Evolutionary conservation across 2,113 vertebrate genomes (phyloP), one percentile per base, ranked within the genome.

Genomic region (Hiodon tergisus): DNA sequence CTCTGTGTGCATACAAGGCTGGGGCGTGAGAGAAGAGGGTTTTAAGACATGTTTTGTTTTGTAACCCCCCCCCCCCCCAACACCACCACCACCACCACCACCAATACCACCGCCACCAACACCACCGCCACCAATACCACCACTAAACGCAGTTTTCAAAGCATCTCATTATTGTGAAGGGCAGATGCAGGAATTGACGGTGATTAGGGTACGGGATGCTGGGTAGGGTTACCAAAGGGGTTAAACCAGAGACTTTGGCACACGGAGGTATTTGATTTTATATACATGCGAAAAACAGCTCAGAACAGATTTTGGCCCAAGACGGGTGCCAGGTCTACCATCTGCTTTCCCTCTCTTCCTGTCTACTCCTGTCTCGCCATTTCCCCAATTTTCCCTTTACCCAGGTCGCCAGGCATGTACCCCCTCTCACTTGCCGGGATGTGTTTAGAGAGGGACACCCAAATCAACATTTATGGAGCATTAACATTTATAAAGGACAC

Each of bases 301-400:
- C 88, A 86, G 87, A 91, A 90, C 91, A 89, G 90, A 92, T 90
- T 90, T 89, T 72, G 83, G 85, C 82, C 83, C 77, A 78, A 88
- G 86, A 87, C 88, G 88, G 88, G 87, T 91, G 90, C 91, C 91
- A 92, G 85, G 83, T 85, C 78, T 78, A 87, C 90, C 91, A 92
- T 92, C 90, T 92, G 91, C 87, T 92, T 91, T 87, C 85, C 85
- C 83, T 91, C 89, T 87, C 83, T 79, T 75, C 84, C 81, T 81
- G 79, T 80, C 78, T 80, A 81, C 85, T 76, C 72, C 79, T 72
- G 72, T 65, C 72, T 51, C 47, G 55, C 48, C 65, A 62, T 53
- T 73, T 71, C 55, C 47, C 70, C 78, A 53, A 61, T 31, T 31
- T 68, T 70, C 74, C 69, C 78, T 54, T 62, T 72, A 67, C 51